Evolutionary conservation across 2,113 vertebrate species (phyloP).

Genomic region (Carlito syrichta): DNA sequence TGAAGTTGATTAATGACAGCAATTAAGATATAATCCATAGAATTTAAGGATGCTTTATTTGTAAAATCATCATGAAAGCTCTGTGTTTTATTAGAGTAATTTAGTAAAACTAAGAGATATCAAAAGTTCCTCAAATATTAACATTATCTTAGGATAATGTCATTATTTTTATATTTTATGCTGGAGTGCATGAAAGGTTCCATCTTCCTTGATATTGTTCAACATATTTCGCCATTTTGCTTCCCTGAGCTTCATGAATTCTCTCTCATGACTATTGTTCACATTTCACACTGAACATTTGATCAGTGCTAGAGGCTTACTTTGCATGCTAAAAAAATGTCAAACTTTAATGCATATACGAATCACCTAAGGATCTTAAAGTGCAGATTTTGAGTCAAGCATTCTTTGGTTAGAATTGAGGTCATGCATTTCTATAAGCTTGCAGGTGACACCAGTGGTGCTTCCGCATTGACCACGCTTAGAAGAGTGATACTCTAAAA

Average conservation of each 20-base stretch:
- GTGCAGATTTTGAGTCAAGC: background rate
- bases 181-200: background rate
- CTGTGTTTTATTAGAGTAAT: background rate
- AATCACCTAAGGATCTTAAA: background rate
- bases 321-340: background rate
- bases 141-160: background rate
- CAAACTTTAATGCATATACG: background rate
- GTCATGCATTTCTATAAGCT: background rate
- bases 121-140: background rate
- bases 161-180: background rate
- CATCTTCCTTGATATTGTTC: background rate
- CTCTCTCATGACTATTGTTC: background rate
- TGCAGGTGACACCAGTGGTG: background rate
- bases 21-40: slow-evolving; percentile 60
- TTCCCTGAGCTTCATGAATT: background rate
- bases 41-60: slow-evolving; percentile 26
- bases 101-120: background rate
- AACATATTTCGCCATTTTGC: background rate
- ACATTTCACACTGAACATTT: background rate
- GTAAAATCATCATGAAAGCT: slow-evolving; percentile 30
- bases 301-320: background rate
- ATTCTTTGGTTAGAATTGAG: background rate
- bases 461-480: background rate
- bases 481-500: background rate
- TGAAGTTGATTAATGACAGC: slow-evolving; percentile 65